phyloP scores from a whole-genome alignment of 37 sponge, comb jelly and placozoan genomes.

The Chondrosia reniformis region DNA sequence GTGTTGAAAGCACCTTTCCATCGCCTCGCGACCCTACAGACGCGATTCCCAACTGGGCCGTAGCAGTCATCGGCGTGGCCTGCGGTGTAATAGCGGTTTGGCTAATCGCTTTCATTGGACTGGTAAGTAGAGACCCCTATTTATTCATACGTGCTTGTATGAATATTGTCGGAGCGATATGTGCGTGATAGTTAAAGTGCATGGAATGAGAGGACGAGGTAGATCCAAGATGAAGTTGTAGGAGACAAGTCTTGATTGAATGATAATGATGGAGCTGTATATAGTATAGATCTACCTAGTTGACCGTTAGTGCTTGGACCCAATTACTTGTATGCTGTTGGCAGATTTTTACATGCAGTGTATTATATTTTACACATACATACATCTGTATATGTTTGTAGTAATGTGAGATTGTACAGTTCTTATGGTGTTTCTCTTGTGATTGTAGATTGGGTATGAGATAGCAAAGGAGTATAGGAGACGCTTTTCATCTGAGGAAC shows the following conservation, averaged over 20 bases:
- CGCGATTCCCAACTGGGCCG: constrained; percentile 37
- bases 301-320: too few species aligned
- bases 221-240: too few species aligned
- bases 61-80: constrained; percentile 26
- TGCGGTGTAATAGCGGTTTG: constrained; percentile 35
- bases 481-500: too few species aligned
- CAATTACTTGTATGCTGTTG: too few species aligned
- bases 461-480: background rate
- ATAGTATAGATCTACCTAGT: too few species aligned
- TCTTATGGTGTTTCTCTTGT: background rate
- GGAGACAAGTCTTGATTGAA: too few species aligned
- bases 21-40: background rate
- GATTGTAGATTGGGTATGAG: background rate
- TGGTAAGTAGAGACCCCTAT: constrained; percentile 24
- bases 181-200: too few species aligned
- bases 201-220: too few species aligned
- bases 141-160: background rate
- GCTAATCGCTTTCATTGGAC: constrained; percentile 27
- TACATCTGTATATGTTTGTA: background rate
- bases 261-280: too few species aligned
- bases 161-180: too few species aligned
- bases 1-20: constrained; percentile 25
- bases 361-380: too few species aligned
- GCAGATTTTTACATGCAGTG: too few species aligned
- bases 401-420: background rate